These are phyloP conservation scores for Pristionchus arcanus DNA, from an alignment of 2,888 invertebrate species.

Conservation along the genomic window DNA sequence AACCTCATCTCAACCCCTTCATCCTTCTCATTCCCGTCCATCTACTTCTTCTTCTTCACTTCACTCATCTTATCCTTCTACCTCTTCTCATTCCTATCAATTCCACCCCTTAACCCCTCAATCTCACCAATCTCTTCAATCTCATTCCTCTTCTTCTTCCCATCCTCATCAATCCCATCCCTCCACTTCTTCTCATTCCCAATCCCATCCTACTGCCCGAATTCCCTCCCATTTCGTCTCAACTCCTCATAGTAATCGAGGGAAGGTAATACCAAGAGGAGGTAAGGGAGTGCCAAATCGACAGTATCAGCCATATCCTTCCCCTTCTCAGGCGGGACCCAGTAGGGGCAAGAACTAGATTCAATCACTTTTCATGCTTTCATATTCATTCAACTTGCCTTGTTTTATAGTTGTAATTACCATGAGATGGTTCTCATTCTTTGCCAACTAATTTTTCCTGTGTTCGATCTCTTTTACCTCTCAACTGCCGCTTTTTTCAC, in stretches of 20 bases:
- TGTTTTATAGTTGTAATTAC: conserved; percentile 23
- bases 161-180: background rate
- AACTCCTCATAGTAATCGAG: background rate
- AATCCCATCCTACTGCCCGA: background rate
- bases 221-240: conserved; percentile 14
- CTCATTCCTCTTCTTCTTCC: conserved; percentile 6
- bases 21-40: background rate
- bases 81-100: background rate
- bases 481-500: background rate
- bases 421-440: background rate
- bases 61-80: background rate
- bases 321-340: background rate
- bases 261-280: background rate
- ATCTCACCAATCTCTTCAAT: background rate
- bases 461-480: conserved; percentile 32
- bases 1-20: background rate
- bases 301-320: background rate
- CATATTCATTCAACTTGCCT: no score
- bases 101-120: background rate
- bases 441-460: background rate
- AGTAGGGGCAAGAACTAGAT: background rate
- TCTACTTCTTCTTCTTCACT: background rate
- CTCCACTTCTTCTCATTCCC: background rate
- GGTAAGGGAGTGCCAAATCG: background rate
- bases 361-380: background rate